Base-by-base conservation (phyloP, 2,797 vertebrate genomes). In the Aulostomus chinensis region DNA sequence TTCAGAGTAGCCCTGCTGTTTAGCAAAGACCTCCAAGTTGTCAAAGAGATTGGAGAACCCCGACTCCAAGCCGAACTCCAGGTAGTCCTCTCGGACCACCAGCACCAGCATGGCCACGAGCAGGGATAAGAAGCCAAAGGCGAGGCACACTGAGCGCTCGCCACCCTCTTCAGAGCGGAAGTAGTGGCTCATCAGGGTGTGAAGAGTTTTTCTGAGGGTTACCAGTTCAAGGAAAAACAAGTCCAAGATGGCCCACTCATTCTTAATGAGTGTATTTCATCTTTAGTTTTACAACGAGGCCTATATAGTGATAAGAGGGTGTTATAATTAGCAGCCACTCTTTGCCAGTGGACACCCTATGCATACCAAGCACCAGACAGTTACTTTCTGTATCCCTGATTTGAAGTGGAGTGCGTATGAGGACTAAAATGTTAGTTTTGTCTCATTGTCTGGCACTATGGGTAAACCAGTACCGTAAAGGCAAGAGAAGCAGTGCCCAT, bases 51-150 rank as follows among this genome's bases (percentile, higher is more conserved):
- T 78, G 56, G 79, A 63, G 30, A 84, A 86, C 7, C 95, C 96
- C 0, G 94, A 71, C 71, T 97, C 94, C 1, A 99, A 91, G 32
- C 96, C 95, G 0, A 98, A 96, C 86, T 99, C 97, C 54, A 99
- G 85, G 47, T 91, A 92, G 25, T 98, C 94, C 78, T 98, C 96
- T 0, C 81, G 88, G 18, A 97, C 84, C 30, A 95, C 92, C 69
- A 98, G 88, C 38, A 93, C 93, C 58, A 96, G 62, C 97, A 99
- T 96, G 72, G 95, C 95, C 11, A 99, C 77, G 0, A 98, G 91
- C 37, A 99, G 91, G 58, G 92, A 95, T 48, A 97, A 74, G 69
- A 96, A 93, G 57, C 94, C 94, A 0, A 94, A 96, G 59, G 91
- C 86, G 9, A 98, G 90, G 83, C 97, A 99, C 46, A 99, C 96